phyloP scores from a whole-genome alignment of 2,113 vertebrate species.

The Takifugu flavidus region DNA sequence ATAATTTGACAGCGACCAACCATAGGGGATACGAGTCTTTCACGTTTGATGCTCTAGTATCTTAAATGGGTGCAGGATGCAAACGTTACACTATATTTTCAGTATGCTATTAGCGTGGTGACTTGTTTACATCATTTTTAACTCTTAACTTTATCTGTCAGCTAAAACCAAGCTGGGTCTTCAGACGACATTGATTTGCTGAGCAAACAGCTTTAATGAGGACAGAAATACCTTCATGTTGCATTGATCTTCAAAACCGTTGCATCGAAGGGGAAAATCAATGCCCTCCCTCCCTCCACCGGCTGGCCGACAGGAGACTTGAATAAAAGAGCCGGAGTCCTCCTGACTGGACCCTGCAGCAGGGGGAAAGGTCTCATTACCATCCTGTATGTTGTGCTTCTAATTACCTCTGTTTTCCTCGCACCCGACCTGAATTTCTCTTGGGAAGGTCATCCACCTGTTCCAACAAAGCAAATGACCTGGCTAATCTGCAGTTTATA shows the following conservation, averaged over 20 bases:
- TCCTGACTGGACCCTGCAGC: slow-evolving; percentile 23
- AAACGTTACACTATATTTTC: background rate
- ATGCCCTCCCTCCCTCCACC: slow-evolving; percentile 24
- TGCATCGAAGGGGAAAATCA: slow-evolving; percentile 37
- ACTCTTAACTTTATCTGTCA: slow-evolving; percentile 1
- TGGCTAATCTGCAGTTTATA: too few relatives aligned
- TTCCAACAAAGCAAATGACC: background rate
- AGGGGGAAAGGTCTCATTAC: slow-evolving; percentile 45
- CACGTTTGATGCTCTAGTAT: background rate
- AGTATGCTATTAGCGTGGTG: background rate
- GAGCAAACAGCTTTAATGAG: slow-evolving; percentile 64
- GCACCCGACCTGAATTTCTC: slow-evolving; percentile 47
- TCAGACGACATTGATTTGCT: slow-evolving; percentile 43
- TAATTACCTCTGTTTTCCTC: slow-evolving; percentile 60
- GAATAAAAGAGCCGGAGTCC: slow-evolving; percentile 27
- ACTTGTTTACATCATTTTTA: slow-evolving; percentile 1
- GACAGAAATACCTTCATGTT: slow-evolving; percentile 66
- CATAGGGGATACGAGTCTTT: background rate
- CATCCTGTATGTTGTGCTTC: slow-evolving; percentile 27
- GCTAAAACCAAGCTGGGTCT: slow-evolving; percentile 15
- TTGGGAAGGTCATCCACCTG: slow-evolving; percentile 46
- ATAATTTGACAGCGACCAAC: slow-evolving; percentile 1
- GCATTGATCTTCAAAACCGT: slow-evolving; percentile 57
- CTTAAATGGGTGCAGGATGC: background rate
- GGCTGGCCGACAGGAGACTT: slow-evolving; percentile 15